These are phyloP conservation scores for Guaruba guarouba DNA, from an alignment of 2,113 vertebrate species.

Conservation along the genomic window DNA sequence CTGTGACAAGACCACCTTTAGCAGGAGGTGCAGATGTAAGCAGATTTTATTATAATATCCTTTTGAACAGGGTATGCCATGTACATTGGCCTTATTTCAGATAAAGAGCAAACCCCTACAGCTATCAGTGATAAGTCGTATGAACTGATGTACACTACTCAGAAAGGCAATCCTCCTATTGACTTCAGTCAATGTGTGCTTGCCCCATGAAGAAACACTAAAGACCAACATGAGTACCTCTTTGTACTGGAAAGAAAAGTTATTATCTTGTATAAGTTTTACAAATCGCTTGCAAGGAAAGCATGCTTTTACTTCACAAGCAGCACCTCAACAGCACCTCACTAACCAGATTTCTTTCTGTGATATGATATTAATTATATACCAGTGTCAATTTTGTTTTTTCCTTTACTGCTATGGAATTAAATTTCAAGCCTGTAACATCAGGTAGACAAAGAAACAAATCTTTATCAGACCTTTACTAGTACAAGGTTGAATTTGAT, in stretches of 20 bases:
- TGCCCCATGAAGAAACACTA: neutral
- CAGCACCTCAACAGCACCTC: neutral
- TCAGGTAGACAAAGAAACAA: constrained; percentile 32
- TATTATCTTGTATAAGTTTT: neutral
- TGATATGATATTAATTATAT: neutral
- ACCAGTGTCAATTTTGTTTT: neutral
- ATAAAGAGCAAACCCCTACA: neutral
- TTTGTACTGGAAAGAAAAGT: neutral
- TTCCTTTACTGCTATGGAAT: neutral
- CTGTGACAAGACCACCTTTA: neutral
- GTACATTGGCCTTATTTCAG: neutral
- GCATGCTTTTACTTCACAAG: neutral
- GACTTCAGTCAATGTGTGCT: neutral
- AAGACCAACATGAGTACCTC: neutral
- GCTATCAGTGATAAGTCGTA: neutral
- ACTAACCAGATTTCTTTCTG: neutral
- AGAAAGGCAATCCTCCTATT: neutral
- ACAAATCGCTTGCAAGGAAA: constrained; percentile 2
- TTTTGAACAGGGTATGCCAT: neutral
- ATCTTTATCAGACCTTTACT: constrained; percentile 12
- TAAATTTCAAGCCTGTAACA: neutral
- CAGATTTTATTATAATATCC: neutral
- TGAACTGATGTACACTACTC: neutral
- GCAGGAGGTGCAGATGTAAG: neutral
- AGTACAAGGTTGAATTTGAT: neutral